Evolutionary conservation across 2,888 invertebrate genomes (phyloP), one percentile per base, ranked within the genome.

Genomic region (Erebia ligea): DNA sequence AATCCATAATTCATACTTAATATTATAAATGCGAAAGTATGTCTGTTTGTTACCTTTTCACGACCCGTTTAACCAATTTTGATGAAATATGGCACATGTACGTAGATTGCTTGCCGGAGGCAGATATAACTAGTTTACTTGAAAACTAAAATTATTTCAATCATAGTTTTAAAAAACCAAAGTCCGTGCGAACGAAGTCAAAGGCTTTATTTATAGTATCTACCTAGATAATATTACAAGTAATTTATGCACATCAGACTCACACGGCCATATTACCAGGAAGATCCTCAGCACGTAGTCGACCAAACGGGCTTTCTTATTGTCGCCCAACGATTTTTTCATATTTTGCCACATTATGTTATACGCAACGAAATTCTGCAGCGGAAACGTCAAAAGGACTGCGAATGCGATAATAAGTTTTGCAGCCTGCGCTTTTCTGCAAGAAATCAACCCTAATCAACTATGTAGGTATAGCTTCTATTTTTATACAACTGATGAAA

Each of bases 321-420:
- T 34, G 93, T 84, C 75, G 79, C 86, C 0, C 3, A 76, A n/a
- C 86, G 19, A 83, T 65, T 84, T 95, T 48, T 77, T 72, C 0
- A 82, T 0, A 65, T 77, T 82, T 10, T 78, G 73, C 96, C 96
- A 97, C 25, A 98, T 89, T 66, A 98, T 97, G 76, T 95, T 95
- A 76, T 98, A 95, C 0, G 98, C 98, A 2, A 98, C 98, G 86
- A 97, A 98, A 79, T 97, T 97, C 92, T 98, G 98, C 3, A 98
- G 94, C 0, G 97, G 97, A 83, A 97, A 98, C 0, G 97, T 96
- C 69, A 98, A 95, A 81, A 96, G 97, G 75, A 98, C 96, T 2
- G 96, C 95, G 1, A 95, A 73, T 0, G 96, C 95, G 74, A 96
- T 95, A 77, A 95, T 90, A 1, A 95, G 79, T 79, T 95, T 95